These are phyloP conservation scores for Drosophila mayri DNA, from an alignment of 1,140 invertebrate species.

Conservation along the genomic window DNA sequence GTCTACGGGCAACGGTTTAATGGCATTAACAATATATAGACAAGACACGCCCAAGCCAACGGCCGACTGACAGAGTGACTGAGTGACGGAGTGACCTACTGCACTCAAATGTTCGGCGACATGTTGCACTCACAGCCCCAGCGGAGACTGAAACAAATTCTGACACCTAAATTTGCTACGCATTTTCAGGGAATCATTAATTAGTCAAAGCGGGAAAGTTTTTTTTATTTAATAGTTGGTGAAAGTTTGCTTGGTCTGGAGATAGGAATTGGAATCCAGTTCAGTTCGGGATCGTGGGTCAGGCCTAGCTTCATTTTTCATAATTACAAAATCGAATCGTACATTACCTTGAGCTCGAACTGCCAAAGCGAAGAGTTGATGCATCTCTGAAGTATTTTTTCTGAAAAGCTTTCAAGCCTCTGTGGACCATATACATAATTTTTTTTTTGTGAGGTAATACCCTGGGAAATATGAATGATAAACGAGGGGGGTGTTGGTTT, in stretches of 20 bases:
- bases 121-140: slow-evolving; percentile 46
- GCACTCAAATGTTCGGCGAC: slow-evolving; percentile 59
- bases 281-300: slow-evolving; percentile 30
- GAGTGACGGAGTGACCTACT: slow-evolving; percentile 64
- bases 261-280: slow-evolving; percentile 39
- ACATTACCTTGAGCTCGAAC: slow-evolving; percentile 80
- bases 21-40: slow-evolving; percentile 55
- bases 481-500: neutral
- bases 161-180: slow-evolving; percentile 72
- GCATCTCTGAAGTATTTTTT: slow-evolving; percentile 60
- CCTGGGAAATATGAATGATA: slow-evolving; percentile 7
- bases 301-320: slow-evolving; percentile 58
- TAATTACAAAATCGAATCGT: slow-evolving; percentile 56
- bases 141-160: slow-evolving; percentile 43
- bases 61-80: slow-evolving; percentile 16
- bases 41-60: slow-evolving; percentile 50
- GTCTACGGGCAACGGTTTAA: slow-evolving; percentile 66
- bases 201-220: slow-evolving; percentile 67
- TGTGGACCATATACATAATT: slow-evolving; percentile 34
- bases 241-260: slow-evolving; percentile 51
- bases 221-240: slow-evolving; percentile 27
- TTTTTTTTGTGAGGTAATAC: slow-evolving; percentile 15
- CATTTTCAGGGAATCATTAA: slow-evolving; percentile 71
- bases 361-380: slow-evolving; percentile 70
- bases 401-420: slow-evolving; percentile 50